Conservation (phyloP, 35 echinoderm and acorn worm species). For the Heliocidaris erythrogramma region DNA sequence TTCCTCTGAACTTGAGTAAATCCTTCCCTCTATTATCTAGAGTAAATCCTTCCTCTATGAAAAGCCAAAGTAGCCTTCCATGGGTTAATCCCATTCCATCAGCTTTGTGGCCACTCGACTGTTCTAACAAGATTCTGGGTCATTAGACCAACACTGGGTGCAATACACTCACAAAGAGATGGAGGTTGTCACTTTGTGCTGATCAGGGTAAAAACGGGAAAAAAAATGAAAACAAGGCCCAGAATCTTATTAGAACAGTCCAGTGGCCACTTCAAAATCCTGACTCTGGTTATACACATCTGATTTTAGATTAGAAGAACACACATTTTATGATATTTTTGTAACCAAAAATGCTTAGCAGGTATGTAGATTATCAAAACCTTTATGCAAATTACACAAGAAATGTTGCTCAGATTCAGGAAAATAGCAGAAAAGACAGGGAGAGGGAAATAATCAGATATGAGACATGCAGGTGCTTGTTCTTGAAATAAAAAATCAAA, state of each 20-base stretch:
- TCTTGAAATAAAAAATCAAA: background rate
- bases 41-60: background rate
- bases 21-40: background rate
- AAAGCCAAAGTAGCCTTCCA: background rate
- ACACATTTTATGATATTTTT: too few relatives aligned
- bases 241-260: too few relatives aligned
- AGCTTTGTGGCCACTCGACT: background rate
- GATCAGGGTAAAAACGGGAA: too few relatives aligned
- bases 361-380: too few relatives aligned
- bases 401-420: too few relatives aligned
- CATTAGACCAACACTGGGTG: background rate
- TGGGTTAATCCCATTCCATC: background rate
- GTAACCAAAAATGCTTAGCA: too few relatives aligned
- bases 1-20: conserved; percentile 3
- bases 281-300: too few relatives aligned
- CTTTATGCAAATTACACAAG: too few relatives aligned
- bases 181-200: background rate
- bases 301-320: too few relatives aligned
- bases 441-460: background rate
- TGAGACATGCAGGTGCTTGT: background rate
- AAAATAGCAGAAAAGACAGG: background rate
- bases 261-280: too few relatives aligned
- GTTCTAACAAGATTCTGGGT: background rate
- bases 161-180: background rate
- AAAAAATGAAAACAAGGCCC: too few relatives aligned